A percentile compares a stretch with the other conserved stretches of the same genome.
phyloP scores from a whole-genome alignment of 2,888 invertebrate species.

The Acleris cristana region DNA sequence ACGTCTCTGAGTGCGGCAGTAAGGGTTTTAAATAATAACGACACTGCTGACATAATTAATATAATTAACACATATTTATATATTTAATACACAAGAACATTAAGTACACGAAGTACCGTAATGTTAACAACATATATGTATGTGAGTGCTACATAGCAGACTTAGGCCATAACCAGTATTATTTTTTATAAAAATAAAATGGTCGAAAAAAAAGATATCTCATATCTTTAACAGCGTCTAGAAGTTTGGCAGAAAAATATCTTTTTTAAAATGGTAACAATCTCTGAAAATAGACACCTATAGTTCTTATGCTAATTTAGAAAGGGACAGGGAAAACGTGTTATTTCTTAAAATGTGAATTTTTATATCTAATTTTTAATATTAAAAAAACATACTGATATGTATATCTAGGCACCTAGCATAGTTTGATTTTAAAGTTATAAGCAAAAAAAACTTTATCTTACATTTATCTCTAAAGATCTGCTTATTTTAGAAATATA shows the following conservation, averaged over 20 bases:
- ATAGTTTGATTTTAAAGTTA: constrained; percentile 48
- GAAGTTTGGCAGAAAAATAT: constrained; percentile 68
- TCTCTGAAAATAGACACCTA: constrained; percentile 70
- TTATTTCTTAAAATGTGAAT: constrained; percentile 47
- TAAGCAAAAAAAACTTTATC: constrained; percentile 49
- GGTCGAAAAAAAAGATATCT: constrained; percentile 62
- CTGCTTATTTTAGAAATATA: constrained; percentile 50
- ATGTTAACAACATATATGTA: constrained; percentile 50
- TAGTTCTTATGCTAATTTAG: constrained; percentile 61
- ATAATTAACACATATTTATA: constrained; percentile 74
- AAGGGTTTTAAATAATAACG: constrained; percentile 46
- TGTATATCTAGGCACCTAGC: constrained; percentile 75
- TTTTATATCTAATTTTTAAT: constrained; percentile 35
- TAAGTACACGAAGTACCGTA: constrained; percentile 56
- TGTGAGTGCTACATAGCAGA: constrained; percentile 38
- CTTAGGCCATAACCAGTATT: constrained; percentile 61
- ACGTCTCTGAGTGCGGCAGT: too few species aligned
- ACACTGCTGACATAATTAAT: constrained; percentile 76
- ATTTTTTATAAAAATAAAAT: constrained; percentile 43
- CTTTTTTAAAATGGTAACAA: constrained; percentile 47
- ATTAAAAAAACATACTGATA: constrained; percentile 57
- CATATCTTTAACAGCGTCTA: constrained; percentile 70
- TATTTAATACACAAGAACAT: constrained; percentile 66
- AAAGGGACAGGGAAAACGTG: constrained; percentile 49
- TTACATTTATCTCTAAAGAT: constrained; percentile 44